phyloP scores from a whole-genome alignment of 2,797 vertebrate genomes.

The Halcyon leucocephala region DNA sequence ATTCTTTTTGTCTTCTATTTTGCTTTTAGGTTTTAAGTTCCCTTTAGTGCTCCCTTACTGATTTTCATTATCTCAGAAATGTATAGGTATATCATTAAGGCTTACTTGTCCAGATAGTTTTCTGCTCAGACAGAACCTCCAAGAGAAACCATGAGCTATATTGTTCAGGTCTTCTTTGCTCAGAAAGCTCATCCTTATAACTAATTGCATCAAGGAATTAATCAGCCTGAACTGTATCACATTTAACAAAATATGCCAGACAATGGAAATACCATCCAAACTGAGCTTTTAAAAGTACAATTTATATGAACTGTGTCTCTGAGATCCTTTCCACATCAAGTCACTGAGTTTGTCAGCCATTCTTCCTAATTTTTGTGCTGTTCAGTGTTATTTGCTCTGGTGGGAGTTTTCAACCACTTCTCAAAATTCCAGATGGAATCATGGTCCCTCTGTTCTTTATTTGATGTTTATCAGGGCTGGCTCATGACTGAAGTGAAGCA shows the following conservation, averaged over 20 bases:
- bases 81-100: not conserved
- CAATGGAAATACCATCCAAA: not conserved
- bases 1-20: not conserved
- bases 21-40: not conserved
- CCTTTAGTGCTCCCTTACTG: not conserved
- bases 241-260: not conserved
- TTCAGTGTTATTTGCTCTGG: not conserved
- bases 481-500: not conserved
- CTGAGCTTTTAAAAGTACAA: fast-evolving
- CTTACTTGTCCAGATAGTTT: not conserved
- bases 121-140: not conserved
- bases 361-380: not conserved
- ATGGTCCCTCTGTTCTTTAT: not conserved
- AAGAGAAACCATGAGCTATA: not conserved
- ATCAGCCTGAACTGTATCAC: not conserved
- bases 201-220: not conserved
- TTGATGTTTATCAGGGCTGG: not conserved
- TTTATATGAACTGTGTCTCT: not conserved
- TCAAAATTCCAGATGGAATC: not conserved
- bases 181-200: not conserved
- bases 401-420: not conserved
- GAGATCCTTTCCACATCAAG: not conserved
- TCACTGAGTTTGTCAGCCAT: not conserved
- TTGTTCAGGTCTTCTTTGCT: not conserved
- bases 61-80: not conserved